A percentile compares a stretch with the other conserved stretches of the same genome.
Conservation (phyloP, 2,113 vertebrate species). For the Prunella himalayana region DNA sequence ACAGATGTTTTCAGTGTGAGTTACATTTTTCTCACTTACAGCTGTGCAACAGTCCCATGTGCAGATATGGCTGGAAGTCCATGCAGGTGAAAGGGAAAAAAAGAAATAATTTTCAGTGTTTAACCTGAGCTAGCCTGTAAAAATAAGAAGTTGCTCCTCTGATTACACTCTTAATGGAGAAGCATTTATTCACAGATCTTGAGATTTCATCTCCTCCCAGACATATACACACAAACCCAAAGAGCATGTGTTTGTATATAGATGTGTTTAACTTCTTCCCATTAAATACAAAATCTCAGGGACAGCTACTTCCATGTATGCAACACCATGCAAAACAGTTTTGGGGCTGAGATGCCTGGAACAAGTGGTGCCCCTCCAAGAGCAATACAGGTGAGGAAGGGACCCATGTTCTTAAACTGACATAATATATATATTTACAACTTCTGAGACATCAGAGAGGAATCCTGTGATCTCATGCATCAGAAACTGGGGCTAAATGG, state of each 20-base stretch:
- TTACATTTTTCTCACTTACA: background rate
- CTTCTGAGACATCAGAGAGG: background rate
- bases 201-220: background rate
- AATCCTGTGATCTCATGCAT: background rate
- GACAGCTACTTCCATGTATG: background rate
- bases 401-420: background rate
- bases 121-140: background rate
- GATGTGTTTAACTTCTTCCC: background rate
- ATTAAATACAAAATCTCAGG: background rate
- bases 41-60: background rate
- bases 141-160: background rate
- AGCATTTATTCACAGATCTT: background rate
- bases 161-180: background rate
- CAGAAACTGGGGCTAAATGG: background rate
- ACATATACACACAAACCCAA: background rate
- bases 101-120: background rate
- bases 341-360: background rate
- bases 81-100: background rate
- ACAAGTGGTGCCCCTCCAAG: background rate
- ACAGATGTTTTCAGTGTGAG: background rate
- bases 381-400: background rate
- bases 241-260: background rate
- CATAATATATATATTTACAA: background rate
- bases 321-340: background rate
- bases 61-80: background rate